A percentile compares a stretch with the other conserved stretches of the same genome.
Evolutionary conservation across 92 coral and sea anemone genomes (phyloP).

Genomic region (Parazoanthus swiftii): DNA sequence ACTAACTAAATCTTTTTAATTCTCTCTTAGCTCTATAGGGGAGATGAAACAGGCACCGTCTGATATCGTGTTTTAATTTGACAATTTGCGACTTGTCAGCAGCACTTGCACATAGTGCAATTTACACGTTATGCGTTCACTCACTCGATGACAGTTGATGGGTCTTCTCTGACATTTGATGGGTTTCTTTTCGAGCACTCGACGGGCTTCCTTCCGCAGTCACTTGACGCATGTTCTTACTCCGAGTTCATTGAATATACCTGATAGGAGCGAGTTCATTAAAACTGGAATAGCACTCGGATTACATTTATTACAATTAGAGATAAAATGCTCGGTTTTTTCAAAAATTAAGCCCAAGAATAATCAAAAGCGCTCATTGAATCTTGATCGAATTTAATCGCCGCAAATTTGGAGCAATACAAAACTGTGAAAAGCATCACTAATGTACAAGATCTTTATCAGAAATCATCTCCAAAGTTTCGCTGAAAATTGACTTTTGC

Average conservation of each 20-base stretch:
- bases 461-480: conserved; percentile 10
- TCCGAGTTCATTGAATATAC: conserved; percentile 31
- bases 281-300: conserved; percentile 37
- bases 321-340: conserved; percentile 44
- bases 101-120: conserved; percentile 27
- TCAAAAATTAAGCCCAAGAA: conserved; percentile 34
- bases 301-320: conserved; percentile 42
- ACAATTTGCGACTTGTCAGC: conserved; percentile 44
- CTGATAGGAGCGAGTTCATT: conserved; percentile 44
- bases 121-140: conserved; percentile 41
- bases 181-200: conserved; percentile 76
- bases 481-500: conserved; percentile 21
- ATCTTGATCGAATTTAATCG: conserved; percentile 42
- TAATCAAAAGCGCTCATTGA: conserved; percentile 40
- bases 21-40: conserved; percentile 38
- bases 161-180: conserved; percentile 70
- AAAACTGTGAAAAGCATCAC: conserved; percentile 32
- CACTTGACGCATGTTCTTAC: conserved; percentile 44
- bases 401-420: conserved; percentile 38
- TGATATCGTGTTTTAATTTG: conserved; percentile 40
- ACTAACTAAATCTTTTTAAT: conserved; percentile 42
- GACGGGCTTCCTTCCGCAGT: conserved; percentile 46
- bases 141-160: conserved; percentile 45
- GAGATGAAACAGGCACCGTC: conserved; percentile 41
- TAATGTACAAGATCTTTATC: conserved; percentile 47